These are phyloP conservation scores for Gastracanthus pulcherrimus DNA, from an alignment of 2,888 invertebrate species.

Conservation along the genomic window DNA sequence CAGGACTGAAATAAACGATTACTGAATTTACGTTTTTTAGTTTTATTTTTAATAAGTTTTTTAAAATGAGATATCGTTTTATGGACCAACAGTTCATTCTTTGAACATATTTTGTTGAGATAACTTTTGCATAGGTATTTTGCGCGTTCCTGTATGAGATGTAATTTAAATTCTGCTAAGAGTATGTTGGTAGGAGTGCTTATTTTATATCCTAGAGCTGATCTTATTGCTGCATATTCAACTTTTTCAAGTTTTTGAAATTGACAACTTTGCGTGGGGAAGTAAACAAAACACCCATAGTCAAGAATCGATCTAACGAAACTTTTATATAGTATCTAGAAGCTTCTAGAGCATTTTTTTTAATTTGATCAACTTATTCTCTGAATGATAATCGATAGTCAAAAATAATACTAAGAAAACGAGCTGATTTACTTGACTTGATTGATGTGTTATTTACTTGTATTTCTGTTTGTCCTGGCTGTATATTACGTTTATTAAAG, in stretches of 20 bases:
- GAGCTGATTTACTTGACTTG: background rate
- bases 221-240: background rate
- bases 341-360: background rate
- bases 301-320: slow-evolving; percentile 19
- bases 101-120: too few species aligned
- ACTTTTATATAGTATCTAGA: slow-evolving; percentile 13
- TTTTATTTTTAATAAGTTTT: too few species aligned
- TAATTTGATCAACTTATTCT: background rate
- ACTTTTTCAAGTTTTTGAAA: background rate
- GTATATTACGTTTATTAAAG: slow-evolving; percentile 18
- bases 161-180: background rate
- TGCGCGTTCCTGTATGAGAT: background rate
- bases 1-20: too few species aligned
- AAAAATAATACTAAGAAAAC: slow-evolving; percentile 1
- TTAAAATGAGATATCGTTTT: too few species aligned
- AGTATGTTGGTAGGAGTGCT: slow-evolving; percentile 7
- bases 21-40: too few species aligned
- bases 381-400: background rate
- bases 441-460: background rate
- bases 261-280: background rate
- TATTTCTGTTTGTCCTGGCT: slow-evolving; percentile 1
- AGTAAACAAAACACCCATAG: slow-evolving; percentile 30
- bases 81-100: too few species aligned
- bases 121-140: slow-evolving; percentile 11
- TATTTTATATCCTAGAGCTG: background rate